phyloP scores from a whole-genome alignment of 2,888 invertebrate genomes.

The Agrotis clavis region DNA sequence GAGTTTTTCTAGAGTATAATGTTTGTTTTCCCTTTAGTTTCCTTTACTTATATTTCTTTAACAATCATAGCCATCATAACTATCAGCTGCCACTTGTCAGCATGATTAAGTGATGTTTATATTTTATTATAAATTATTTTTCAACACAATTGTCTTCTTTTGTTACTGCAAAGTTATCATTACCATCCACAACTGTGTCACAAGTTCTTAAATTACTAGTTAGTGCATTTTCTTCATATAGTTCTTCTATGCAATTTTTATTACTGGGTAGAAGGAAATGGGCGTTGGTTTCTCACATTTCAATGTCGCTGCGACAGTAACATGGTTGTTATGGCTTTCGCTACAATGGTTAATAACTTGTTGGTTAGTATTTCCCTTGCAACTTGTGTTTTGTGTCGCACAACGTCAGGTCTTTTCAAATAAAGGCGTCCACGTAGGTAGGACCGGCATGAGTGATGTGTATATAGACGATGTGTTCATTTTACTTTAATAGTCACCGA shows the following conservation, averaged over 20 bases:
- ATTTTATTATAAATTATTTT: too few relatives aligned
- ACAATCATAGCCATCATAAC: neutral
- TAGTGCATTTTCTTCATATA: slow-evolving; percentile 16
- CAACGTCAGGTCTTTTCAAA: slow-evolving; percentile 42
- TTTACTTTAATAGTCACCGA: slow-evolving; percentile 35
- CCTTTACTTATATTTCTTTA: neutral
- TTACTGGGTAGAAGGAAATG: slow-evolving; percentile 63
- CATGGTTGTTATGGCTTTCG: slow-evolving; percentile 50
- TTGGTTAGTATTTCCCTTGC: slow-evolving; percentile 42
- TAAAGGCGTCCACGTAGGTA: slow-evolving; percentile 27
- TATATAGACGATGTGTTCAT: slow-evolving; percentile 8
- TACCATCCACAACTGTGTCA: neutral
- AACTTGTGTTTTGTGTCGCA: slow-evolving; percentile 54
- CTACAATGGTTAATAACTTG: slow-evolving; percentile 50
- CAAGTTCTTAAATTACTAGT: neutral
- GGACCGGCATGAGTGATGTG: slow-evolving; percentile 8
- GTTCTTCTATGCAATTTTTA: slow-evolving; percentile 21
- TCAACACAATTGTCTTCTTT: neutral
- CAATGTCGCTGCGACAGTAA: slow-evolving; percentile 47
- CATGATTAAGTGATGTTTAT: too few relatives aligned
- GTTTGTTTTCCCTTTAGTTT: neutral
- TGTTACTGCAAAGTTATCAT: neutral
- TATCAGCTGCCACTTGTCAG: neutral
- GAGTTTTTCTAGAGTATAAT: neutral
- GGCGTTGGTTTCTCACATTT: slow-evolving; percentile 71